These are phyloP conservation scores for Acleris emargana DNA, from an alignment of 2,888 invertebrate species.

Conservation along the genomic window DNA sequence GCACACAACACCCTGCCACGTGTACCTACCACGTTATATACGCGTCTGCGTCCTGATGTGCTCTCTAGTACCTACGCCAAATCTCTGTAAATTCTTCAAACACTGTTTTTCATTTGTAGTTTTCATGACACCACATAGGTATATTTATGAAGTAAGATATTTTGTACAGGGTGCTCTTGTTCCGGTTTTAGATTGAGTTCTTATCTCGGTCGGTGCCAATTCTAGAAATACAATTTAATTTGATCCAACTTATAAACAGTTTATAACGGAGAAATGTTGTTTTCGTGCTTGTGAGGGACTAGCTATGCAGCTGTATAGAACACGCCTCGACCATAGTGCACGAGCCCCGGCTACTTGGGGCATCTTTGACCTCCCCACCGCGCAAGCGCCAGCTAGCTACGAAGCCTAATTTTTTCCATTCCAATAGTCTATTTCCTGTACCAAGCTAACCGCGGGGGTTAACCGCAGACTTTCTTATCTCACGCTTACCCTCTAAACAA, in stretches of 20 bases:
- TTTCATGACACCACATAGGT: too few relatives aligned
- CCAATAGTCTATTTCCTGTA: not conserved
- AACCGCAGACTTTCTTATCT: too few relatives aligned
- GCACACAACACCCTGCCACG: conserved; percentile 63
- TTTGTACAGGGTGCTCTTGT: too few relatives aligned
- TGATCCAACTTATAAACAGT: too few relatives aligned
- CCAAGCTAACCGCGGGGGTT: too few relatives aligned
- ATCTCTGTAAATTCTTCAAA: not conserved
- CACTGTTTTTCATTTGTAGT: too few relatives aligned
- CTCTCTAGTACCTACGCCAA: conserved; percentile 11
- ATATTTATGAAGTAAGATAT: too few relatives aligned
- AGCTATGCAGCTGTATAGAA: conserved; percentile 1
- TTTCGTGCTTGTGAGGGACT: not conserved
- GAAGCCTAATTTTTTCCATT: conserved; percentile 55
- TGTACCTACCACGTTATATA: conserved; percentile 56
- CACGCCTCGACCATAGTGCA: conserved; percentile 1
- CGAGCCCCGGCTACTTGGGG: conserved; percentile 2
- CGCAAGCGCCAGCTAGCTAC: conserved; percentile 54
- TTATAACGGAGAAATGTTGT: not conserved
- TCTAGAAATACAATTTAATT: too few relatives aligned
- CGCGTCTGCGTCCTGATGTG: conserved; percentile 59
- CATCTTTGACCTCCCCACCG: conserved; percentile 45
- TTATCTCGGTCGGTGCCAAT: too few relatives aligned
- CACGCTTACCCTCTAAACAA: too few relatives aligned
- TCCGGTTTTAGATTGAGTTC: too few relatives aligned